Base-by-base conservation (phyloP, 2,888 invertebrate genomes). In the Drosophila formosana region DNA sequence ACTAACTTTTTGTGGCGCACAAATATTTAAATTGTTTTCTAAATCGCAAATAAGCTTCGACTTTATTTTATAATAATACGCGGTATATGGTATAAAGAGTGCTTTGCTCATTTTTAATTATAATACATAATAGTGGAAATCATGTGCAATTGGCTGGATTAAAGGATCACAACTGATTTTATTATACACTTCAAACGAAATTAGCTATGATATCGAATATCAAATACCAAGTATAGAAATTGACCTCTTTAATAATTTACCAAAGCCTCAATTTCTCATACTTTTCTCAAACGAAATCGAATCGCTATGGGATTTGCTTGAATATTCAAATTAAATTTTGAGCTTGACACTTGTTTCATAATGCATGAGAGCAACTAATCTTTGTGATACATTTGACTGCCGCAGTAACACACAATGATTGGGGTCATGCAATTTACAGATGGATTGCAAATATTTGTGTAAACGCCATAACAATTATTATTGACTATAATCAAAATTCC, bases 381-480 rank as follows among this genome's bases (percentile, higher is more conserved):
- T 32, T n/a, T n/a, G 8, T 8, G 37, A 62, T 70, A 43, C 52
- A 25, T 51, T 18, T 25, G 18, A 18, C 18, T 18, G 3, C 18
- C 23, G 39, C 39, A 13, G 13, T 13, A 6, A 7, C 39, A 51
- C 51, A 60, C 9, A 41, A 57, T 52, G 52, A 45, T 75, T 60
- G 47, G 47, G 34, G 6, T n/a, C n/a, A 26, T 41, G 43, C 49
- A 61, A 77, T 68, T 78, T 75, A 73, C 73, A 46, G 60, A 68
- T 58, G 43, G 49, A 58, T 41, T 47, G 13, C 50, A 79, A 70
- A 75, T 70, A 75, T 76, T 75, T 79, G 79, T 66, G 55, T 70
- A 66, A 79, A 63, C 52, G 79, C 26, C 62, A 63, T 50, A 56
- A 70, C 76, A 76, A 63, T 79, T 66, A 66, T 75, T 79, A 52